These are phyloP conservation scores for Megastigmus dorsalis DNA, from an alignment of 2,888 invertebrate genomes.

Conservation along the genomic window DNA sequence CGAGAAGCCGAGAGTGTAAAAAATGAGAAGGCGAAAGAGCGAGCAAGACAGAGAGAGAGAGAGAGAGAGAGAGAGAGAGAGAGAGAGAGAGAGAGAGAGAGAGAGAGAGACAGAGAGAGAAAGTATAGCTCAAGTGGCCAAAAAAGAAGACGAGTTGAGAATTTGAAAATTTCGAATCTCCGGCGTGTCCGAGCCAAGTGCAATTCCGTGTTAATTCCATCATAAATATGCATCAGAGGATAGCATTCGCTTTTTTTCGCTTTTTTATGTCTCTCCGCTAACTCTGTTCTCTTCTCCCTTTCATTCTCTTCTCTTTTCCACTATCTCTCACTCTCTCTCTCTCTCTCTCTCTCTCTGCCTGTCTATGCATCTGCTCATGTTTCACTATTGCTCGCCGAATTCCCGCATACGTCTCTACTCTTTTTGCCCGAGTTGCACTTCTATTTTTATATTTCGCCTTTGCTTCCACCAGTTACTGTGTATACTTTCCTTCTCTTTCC, in stretches of 20 bases:
- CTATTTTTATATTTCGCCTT: neutral
- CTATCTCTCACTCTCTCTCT: neutral
- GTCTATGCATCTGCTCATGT: no score
- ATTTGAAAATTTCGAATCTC: slow-evolving; percentile 43
- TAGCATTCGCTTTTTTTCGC: slow-evolving; percentile 35
- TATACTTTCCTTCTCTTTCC: no score
- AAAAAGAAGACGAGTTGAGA: neutral
- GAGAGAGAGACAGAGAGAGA: neutral
- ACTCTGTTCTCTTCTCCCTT: neutral
- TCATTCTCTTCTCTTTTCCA: neutral
- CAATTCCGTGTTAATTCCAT: slow-evolving; percentile 46
- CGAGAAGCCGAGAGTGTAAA: neutral
- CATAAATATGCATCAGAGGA: slow-evolving; percentile 52
- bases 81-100: neutral
- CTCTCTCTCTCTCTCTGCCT: no score
- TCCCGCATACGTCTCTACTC: neutral
- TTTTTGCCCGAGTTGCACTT: neutral
- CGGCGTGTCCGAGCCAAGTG: slow-evolving; percentile 35
- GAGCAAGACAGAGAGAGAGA: neutral
- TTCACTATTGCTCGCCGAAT: no score
- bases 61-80: neutral
- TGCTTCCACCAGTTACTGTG: slow-evolving; percentile 10
- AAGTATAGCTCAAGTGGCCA: neutral
- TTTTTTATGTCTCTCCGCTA: neutral
- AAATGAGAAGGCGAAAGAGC: neutral